Evolutionary conservation across 2,113 vertebrate genomes (phyloP).

Genomic region (Nesospiza acunhae): DNA sequence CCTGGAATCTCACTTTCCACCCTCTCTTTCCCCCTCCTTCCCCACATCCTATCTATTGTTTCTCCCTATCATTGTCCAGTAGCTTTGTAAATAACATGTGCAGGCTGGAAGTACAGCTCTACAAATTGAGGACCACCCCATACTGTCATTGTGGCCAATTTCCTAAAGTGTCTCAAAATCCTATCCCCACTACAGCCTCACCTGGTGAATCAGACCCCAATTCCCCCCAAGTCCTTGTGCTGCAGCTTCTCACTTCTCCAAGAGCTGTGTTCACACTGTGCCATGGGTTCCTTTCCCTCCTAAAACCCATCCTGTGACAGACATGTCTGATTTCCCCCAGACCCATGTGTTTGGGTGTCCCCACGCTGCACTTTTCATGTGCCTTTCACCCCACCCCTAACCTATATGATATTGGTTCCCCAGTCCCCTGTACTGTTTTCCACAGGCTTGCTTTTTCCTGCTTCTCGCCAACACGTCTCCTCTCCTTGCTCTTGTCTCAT

Average conservation of each 20-base stretch:
- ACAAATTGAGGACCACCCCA: background rate
- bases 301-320: background rate
- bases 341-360: rapidly evolving
- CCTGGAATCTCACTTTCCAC: background rate
- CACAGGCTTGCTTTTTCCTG: background rate
- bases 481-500: background rate
- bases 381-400: background rate
- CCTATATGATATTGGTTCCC: background rate
- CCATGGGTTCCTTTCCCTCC: background rate
- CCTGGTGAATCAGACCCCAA: background rate
- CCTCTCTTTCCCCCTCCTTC: background rate
- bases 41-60: background rate
- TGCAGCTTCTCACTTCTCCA: background rate
- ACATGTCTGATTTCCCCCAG: background rate
- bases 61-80: background rate
- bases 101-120: background rate
- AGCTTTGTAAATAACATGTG: background rate
- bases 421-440: background rate
- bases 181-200: background rate
- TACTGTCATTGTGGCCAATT: background rate
- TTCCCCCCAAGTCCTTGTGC: background rate
- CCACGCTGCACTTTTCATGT: background rate
- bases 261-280: rapidly evolving
- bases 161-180: background rate
- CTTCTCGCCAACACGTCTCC: background rate